A percentile compares a stretch with the other conserved stretches of the same genome.
Conservation (phyloP, 2,113 vertebrate species). For the Steatornis caripensis region DNA sequence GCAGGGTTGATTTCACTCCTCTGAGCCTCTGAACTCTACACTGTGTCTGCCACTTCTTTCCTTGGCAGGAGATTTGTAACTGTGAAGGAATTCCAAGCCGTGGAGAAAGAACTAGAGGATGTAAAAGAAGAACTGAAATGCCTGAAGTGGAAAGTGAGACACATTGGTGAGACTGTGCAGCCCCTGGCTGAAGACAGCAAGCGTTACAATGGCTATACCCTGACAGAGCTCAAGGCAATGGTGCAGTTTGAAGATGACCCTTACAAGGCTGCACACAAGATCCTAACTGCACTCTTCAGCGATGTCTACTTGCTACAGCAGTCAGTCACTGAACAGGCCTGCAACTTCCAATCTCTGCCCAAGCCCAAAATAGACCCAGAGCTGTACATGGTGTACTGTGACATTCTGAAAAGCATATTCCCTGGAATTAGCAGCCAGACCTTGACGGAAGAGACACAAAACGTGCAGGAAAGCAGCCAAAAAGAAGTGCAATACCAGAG, state of each 20-base stretch:
- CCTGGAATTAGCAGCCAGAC: conserved; percentile 40
- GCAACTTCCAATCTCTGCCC: conserved; percentile 18
- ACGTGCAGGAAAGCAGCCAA: neutral
- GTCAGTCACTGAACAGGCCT: neutral
- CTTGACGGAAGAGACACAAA: neutral
- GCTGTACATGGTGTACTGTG: conserved; percentile 51
- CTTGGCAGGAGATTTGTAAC: conserved; percentile 56
- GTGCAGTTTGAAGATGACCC: conserved; percentile 54
- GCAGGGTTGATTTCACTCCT: neutral
- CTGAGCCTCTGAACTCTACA: neutral
- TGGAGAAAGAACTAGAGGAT: conserved; percentile 54
- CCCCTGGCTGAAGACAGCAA: conserved; percentile 46
- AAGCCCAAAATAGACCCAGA: conserved; percentile 51
- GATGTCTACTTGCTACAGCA: conserved; percentile 39
- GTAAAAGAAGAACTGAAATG: conserved; percentile 60
- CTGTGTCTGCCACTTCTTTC: conserved; percentile 8
- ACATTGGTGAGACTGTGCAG: conserved; percentile 48
- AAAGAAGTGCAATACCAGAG: neutral
- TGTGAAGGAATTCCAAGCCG: conserved; percentile 38
- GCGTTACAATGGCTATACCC: conserved; percentile 54
- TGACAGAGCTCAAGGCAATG: conserved; percentile 62
- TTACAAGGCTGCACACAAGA: conserved; percentile 57
- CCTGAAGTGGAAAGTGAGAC: conserved; percentile 55
- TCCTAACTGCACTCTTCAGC: conserved; percentile 36
- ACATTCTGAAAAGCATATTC: conserved; percentile 52